Conservation (phyloP, 35 echinoderm and acorn worm genomes). For the Hemicentrotus pulcherrimus region DNA sequence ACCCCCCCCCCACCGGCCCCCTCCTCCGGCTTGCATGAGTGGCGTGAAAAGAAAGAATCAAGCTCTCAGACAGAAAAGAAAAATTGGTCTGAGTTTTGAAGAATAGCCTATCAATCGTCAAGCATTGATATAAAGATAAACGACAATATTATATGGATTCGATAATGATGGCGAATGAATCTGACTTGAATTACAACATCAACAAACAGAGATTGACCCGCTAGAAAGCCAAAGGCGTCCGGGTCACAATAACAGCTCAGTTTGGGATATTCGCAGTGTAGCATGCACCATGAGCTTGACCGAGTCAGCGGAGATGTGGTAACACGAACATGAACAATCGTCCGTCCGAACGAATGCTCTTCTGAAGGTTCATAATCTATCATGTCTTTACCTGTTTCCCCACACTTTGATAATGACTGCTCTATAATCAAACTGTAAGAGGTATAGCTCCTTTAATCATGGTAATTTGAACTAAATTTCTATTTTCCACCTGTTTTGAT, state of each 20-base stretch:
- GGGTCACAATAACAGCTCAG: background rate
- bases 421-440: too few relatives aligned
- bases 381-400: background rate
- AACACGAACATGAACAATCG: background rate
- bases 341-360: background rate
- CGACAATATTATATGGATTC: background rate
- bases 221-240: background rate
- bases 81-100: background rate
- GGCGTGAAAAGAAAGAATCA: too few relatives aligned
- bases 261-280: background rate
- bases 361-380: background rate
- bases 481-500: too few relatives aligned
- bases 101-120: background rate
- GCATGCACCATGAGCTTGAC: background rate
- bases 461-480: too few relatives aligned
- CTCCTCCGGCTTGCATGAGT: too few relatives aligned
- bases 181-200: slow-evolving; percentile 43
- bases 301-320: too few relatives aligned
- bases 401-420: background rate
- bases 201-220: slow-evolving; percentile 51
- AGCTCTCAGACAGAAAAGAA: background rate
- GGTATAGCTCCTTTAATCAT: too few relatives aligned
- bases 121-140: background rate
- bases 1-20: too few relatives aligned
- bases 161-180: slow-evolving; percentile 46